These are phyloP conservation scores for Poeciliopsis paucimaculata DNA, from an alignment of 2,797 vertebrate species.

Conservation along the genomic window DNA sequence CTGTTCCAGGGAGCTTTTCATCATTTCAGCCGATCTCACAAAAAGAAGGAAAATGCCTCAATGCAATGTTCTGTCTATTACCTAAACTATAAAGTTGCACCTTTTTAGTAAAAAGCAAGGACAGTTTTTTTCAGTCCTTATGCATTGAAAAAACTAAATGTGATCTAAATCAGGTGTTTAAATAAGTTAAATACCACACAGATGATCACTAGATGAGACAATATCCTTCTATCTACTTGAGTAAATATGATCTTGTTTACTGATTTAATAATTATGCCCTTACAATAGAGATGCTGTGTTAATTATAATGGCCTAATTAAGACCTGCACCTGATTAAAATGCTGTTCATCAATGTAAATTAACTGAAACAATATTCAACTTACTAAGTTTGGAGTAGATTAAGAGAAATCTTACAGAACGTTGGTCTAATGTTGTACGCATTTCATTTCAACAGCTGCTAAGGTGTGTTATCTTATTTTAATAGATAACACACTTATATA, in stretches of 20 bases:
- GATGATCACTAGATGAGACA: background rate
- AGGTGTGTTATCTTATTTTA: background rate
- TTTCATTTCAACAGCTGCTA: too few species aligned
- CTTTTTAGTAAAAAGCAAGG: background rate
- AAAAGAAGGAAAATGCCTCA: background rate
- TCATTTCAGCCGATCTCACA: background rate
- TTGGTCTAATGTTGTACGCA: too few species aligned
- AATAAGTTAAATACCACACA: background rate
- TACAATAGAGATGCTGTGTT: background rate
- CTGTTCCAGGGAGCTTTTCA: conserved; percentile 8
- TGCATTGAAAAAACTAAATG: background rate
- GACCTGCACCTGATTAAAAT: too few species aligned
- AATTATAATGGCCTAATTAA: too few species aligned
- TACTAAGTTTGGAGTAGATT: too few species aligned
- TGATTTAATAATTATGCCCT: background rate
- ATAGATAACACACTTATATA: too few species aligned
- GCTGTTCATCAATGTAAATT: too few species aligned
- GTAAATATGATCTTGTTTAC: background rate
- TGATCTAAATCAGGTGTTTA: background rate
- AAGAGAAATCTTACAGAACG: too few species aligned
- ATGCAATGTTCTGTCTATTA: too few species aligned
- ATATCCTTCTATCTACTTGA: too few species aligned
- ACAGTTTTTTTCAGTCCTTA: background rate
- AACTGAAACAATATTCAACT: too few species aligned
- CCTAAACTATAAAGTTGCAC: background rate